Percentiles rank a stretch among this genome's conserved stretches.
phyloP scores from a whole-genome alignment of 2,888 invertebrate species.

The Nomada flava region DNA sequence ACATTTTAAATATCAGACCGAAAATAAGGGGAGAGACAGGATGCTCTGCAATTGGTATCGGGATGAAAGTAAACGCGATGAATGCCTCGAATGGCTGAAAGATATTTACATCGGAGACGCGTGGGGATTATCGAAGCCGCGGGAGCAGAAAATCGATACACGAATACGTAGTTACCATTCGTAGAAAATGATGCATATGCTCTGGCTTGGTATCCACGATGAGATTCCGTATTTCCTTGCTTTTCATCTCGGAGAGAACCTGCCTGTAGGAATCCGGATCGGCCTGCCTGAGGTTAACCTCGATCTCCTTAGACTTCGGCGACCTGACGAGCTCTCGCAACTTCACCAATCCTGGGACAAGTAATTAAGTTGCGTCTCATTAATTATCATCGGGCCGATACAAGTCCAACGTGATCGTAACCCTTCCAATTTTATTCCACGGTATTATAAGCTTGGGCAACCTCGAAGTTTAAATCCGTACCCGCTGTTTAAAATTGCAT shows the following conservation, averaged over 20 bases:
- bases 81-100: constrained; percentile 1
- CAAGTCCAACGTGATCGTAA: neutral
- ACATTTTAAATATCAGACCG: neutral
- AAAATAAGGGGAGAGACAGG: neutral
- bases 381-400: constrained; percentile 12
- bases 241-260: constrained; percentile 90
- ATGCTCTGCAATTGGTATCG: neutral
- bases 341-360: constrained; percentile 88
- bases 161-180: constrained; percentile 86
- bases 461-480: too few species aligned
- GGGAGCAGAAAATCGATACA: constrained; percentile 44
- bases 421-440: neutral
- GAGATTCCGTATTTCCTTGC: constrained; percentile 91
- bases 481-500: too few species aligned
- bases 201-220: constrained; percentile 91
- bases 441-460: neutral
- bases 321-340: constrained; percentile 89
- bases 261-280: constrained; percentile 88
- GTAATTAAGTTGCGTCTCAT: constrained; percentile 3
- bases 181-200: constrained; percentile 90
- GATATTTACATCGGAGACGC: constrained; percentile 41
- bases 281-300: constrained; percentile 89
- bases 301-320: constrained; percentile 87
- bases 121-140: constrained; percentile 40
- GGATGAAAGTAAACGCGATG: constrained; percentile 5